phyloP scores from a whole-genome alignment of 1,140 invertebrate species.

The Triops longicaudatus region DNA sequence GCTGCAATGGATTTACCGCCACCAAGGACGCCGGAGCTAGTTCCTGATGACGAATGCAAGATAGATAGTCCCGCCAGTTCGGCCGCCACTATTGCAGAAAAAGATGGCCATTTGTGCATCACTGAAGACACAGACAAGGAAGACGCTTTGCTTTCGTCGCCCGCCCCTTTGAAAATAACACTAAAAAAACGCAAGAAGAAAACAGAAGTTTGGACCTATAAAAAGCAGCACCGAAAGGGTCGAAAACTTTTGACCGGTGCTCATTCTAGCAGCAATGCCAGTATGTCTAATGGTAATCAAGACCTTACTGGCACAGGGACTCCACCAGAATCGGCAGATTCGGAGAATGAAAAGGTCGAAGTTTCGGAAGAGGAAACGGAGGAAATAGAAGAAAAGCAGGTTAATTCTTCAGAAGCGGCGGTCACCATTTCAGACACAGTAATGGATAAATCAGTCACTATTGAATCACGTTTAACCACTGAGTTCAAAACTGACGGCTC shows the following conservation, averaged over 20 bases:
- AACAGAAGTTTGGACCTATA: not conserved
- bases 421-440: too few species aligned
- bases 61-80: not conserved
- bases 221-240: not conserved
- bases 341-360: not conserved
- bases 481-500: not conserved
- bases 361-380: not conserved
- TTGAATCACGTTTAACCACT: too few species aligned
- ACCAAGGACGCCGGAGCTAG: not conserved
- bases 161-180: not conserved
- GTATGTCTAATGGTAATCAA: too few species aligned
- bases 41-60: not conserved
- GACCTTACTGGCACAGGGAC: not conserved
- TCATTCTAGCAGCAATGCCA: too few species aligned
- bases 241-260: not conserved
- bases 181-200: not conserved
- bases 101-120: not conserved
- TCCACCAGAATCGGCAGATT: not conserved
- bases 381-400: not conserved
- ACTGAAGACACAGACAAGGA: not conserved
- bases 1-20: not conserved
- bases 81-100: not conserved
- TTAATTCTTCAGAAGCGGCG: too few species aligned
- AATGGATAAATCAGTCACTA: too few species aligned
- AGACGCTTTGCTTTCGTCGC: not conserved